Evolutionary conservation across 2,797 vertebrate species (phyloP), one percentile per base, ranked within the genome.

Genomic region (Hirundo rustica): DNA sequence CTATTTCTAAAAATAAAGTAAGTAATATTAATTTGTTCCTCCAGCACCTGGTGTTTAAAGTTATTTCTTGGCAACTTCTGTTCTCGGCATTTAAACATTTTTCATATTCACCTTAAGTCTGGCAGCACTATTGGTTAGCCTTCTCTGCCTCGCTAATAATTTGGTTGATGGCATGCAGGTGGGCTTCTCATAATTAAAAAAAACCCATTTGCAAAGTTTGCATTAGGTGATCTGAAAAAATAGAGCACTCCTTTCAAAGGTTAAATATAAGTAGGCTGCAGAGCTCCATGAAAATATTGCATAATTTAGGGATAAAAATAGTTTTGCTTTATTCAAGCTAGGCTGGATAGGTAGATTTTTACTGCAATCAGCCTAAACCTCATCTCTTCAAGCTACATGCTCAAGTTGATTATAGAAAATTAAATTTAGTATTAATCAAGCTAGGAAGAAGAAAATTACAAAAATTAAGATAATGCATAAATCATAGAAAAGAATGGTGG

Each of bases 381-480:
- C 81, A 76, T 77, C 88, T 97, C 93, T 90, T 78, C 32, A 68
- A 88, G 87, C 91, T 91, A 51, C 60, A 53, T 61, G 84, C 85
- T 96, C 86, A 92, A 87, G 82, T 62, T 95, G 95, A 97, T 97
- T 96, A 96, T 75, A 67, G 91, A 94, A 96, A 96, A 97, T 97
- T 96, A 95, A 95, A 96, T 95, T 88, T 95, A 81, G 54, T 80
- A 89, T 94, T 95, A 96, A 96, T 95, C 95, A 97, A 87, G 62
- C 77, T 61, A 79, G 77, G 82, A 85, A 93, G 72, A 64, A 95
- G 76, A 72, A 94, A 96, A 96, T 90, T 88, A 88, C 38, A 91
- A 93, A 93, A 91, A 86, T 57, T 89, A 90, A 81, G 68, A 77
- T 93, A 94, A 92, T 75, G 67, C 82, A 90, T 89, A 92, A 95